Base-by-base conservation (phyloP, 1,140 invertebrate genomes). In the Aplysia californica region DNA sequence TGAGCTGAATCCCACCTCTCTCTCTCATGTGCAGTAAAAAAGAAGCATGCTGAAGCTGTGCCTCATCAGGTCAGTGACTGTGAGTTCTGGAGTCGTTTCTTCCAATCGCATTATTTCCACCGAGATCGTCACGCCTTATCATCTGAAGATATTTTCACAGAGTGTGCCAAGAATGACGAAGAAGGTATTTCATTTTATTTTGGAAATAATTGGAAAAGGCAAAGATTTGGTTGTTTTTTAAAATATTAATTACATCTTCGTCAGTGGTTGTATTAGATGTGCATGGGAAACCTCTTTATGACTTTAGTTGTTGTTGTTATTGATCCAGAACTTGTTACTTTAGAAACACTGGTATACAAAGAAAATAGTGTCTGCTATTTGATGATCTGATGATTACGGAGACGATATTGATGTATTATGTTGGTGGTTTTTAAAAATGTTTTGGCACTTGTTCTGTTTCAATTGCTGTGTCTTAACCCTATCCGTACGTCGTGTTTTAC, bases 61-160 rank as follows among this genome's bases (percentile, higher is more conserved):
- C 98, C 98, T 61, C 92, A 95, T 79, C 96, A 97, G 91, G 93
- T 99, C 93, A 93, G 94, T 0, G 98, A 99, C 90, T 92, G 95
- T 1, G 97, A 99, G 86, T 99, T 99, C 91, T 99, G 98, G 98
- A 98, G 96, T 18, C 96, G 98, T 84, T 99, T 99, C 91, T 99
- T 99, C 91, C 98, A 99, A 88, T 99, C 97, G 26, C 98, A 99
- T 92, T 99, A 99, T 91, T 99, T 99, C 93, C 97, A 99, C 91
- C 93, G 97, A 79, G 98, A 99, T 91, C 93, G 97, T 68, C 95
- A 96, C 36, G 94, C 94, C 80, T 92, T 95, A 41, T 94, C 95
- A 79, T 95, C 93, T 35, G 88, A 89, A 89, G 97, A 99, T 91
- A 91, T 99, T 56, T 99, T 99, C 88, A 95, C 96, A 33, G 97